phyloP scores from a whole-genome alignment of 2,797 vertebrate species.

The Anas capensis region DNA sequence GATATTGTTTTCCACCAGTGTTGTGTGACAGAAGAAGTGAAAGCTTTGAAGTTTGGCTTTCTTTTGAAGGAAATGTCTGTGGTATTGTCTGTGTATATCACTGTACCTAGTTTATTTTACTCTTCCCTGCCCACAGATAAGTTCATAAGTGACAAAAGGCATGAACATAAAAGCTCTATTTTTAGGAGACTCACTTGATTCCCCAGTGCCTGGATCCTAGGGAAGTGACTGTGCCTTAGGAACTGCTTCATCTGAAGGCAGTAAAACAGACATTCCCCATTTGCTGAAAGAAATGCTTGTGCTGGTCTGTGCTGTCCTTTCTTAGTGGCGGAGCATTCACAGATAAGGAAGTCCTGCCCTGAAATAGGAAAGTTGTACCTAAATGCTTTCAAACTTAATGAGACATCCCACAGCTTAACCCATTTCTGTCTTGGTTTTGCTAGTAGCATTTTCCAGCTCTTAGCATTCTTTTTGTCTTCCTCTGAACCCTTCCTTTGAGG shows the following conservation, averaged over 20 bases:
- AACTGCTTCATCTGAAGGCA: neutral
- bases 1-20: constrained; percentile 25
- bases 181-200: neutral
- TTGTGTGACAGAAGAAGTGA: neutral
- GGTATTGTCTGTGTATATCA: neutral
- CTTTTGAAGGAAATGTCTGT: constrained; percentile 33
- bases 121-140: neutral
- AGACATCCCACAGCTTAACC: neutral
- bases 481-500: neutral
- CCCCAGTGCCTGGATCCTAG: neutral
- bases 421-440: neutral
- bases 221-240: neutral
- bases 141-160: neutral
- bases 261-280: neutral
- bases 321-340: neutral
- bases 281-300: neutral
- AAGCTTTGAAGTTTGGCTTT: constrained; percentile 47
- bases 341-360: neutral
- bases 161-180: neutral
- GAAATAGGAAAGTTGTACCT: neutral
- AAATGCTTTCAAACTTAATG: neutral
- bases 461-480: neutral
- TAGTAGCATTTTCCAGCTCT: neutral
- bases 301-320: neutral
- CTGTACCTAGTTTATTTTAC: neutral